Evolutionary conservation across 2,797 vertebrate genomes (phyloP).

Genomic region (Nannoperca obscura): DNA sequence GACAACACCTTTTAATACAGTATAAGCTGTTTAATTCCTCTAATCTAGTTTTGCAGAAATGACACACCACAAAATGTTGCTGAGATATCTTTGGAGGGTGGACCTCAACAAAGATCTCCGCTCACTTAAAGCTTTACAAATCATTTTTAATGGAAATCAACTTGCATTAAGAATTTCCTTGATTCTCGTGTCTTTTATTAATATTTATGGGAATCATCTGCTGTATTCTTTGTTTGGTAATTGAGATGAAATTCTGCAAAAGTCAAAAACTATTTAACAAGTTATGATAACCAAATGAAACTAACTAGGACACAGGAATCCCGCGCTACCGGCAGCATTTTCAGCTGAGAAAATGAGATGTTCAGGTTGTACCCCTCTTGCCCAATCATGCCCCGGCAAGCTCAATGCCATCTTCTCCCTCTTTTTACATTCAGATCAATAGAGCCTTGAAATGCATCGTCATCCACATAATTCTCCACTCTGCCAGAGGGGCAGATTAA

Average conservation of each 20-base stretch:
- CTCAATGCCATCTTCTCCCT: constrained; percentile 12
- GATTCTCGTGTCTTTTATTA: not conserved
- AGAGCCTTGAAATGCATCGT: constrained; percentile 25
- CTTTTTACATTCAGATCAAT: constrained; percentile 27
- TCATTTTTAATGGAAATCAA: not conserved
- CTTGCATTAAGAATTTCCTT: not conserved
- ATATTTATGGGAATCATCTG: not conserved
- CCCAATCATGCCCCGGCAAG: constrained; percentile 6
- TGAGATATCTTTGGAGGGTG: constrained; percentile 22
- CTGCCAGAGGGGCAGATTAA: constrained; percentile 44
- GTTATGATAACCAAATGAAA: not conserved
- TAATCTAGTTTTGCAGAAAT: constrained; percentile 28
- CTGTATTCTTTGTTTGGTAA: not conserved
- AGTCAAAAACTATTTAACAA: not conserved
- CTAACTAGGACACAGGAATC: not conserved
- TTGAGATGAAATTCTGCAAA: not conserved
- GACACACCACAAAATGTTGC: constrained; percentile 28
- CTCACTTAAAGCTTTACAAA: constrained; percentile 1
- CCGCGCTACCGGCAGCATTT: not conserved
- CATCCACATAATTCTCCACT: constrained; percentile 32
- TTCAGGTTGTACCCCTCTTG: not conserved
- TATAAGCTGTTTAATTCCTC: constrained; percentile 32
- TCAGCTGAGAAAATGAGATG: not conserved
- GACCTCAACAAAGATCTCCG: constrained; percentile 5
- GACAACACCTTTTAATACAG: constrained; percentile 39